These are phyloP conservation scores for Caenorhabditis tropicalis DNA, from an alignment of 1,140 invertebrate species.

Conservation along the genomic window DNA sequence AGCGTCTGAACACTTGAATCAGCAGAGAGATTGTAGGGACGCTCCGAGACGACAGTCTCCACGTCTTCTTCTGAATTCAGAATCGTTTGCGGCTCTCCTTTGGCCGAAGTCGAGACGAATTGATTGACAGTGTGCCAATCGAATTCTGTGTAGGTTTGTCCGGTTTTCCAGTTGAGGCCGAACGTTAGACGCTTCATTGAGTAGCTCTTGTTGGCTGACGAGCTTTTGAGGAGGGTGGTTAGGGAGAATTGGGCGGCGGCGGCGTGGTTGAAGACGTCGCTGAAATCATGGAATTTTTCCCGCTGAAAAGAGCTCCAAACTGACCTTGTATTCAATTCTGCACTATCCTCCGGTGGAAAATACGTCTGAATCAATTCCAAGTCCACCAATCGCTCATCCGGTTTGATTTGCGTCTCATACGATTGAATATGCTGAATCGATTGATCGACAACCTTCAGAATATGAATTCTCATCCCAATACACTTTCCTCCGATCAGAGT, in stretches of 20 bases:
- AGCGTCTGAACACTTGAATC: neutral
- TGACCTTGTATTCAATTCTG: neutral
- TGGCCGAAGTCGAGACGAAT: neutral
- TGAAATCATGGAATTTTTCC: neutral
- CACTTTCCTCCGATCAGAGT: neutral
- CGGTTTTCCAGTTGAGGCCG: neutral
- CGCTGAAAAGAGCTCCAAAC: neutral
- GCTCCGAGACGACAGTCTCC: neutral
- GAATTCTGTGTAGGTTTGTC: neutral
- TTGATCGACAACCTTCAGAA: neutral
- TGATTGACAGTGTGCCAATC: conserved; percentile 2
- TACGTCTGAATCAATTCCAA: conserved; percentile 9
- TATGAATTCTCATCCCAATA: neutral
- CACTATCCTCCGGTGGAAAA: neutral
- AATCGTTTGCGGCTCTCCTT: neutral
- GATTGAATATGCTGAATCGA: neutral
- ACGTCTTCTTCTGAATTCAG: neutral
- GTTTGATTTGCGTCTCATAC: neutral
- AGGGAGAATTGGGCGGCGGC: neutral
- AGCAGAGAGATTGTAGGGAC: neutral
- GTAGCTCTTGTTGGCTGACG: neutral
- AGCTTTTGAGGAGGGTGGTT: neutral
- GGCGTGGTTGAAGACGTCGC: neutral
- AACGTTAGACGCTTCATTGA: neutral
- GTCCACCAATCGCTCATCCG: neutral